Base-by-base conservation (phyloP, 2,888 invertebrate genomes). In the Scaptomyza polygonia region DNA sequence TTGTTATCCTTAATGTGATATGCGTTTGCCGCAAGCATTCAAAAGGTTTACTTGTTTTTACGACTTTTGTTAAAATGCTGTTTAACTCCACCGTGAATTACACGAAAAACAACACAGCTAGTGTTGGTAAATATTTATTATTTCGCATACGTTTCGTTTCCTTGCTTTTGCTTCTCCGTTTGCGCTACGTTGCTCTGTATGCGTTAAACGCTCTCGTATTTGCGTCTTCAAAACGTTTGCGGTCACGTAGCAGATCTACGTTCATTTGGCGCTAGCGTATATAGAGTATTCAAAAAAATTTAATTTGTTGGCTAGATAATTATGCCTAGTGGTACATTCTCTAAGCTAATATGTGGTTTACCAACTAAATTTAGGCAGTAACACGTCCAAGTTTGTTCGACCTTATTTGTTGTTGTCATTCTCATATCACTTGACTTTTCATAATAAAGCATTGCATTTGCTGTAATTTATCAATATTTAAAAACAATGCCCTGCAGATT, bases 21-120 rank as follows among this genome's bases (percentile, higher is more conserved):
- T 52, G 7, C 52, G 45, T 66, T 36, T 30, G 32, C 39, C 30
- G 55, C 51, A 30, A 14, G 30, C 44, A 47, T 29, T 36, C 42
- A 52, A 45, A 30, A 27, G 42, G 18, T 44, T 63, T 49, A 45
- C 27, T 54, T 52, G 47, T 40, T 47, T 68, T 62, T 63, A 42
- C 58, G 47, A 54, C 59, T 75, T 73, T 55, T 76, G 53, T 62
- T 77, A 58, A 56, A 72, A 77, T 63, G 61, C 64, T 65, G 65
- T 74, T 78, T 62, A 69, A 69, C 69, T 78, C 69, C 70, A 73
- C 77, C 56, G 51, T 62, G 57, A 72, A 67, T 59, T 67, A 36
- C 62, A 63, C 58, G 52, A 72, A 72, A 72, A 72, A 72, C 72
- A 72, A 72, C 70, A 71, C 49, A 62, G 12, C 18, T 18, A 72